phyloP scores from a whole-genome alignment of 2,113 vertebrate species.

The Xiphophorus hellerii region DNA sequence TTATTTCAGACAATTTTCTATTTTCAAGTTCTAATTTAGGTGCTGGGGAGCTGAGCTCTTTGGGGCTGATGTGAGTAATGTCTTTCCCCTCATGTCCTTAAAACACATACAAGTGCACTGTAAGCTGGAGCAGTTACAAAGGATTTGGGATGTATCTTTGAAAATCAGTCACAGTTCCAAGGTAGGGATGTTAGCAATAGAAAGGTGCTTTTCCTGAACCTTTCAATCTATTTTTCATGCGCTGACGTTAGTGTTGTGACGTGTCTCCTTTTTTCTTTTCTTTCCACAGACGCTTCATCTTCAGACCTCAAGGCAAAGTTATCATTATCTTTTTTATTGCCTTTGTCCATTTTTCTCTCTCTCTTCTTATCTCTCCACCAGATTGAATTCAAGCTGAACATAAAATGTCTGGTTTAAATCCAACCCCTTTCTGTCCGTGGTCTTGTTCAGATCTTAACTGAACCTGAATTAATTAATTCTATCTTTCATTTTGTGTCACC shows the following conservation, averaged over 20 bases:
- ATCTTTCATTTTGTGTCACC: slow-evolving; percentile 7
- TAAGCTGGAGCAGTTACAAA: not conserved
- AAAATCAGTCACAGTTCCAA: slow-evolving; percentile 37
- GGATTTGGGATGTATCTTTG: slow-evolving; percentile 18
- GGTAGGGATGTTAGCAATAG: slow-evolving; percentile 44
- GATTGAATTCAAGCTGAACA: not conserved
- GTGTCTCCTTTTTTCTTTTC: not conserved
- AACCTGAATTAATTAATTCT: slow-evolving; percentile 27
- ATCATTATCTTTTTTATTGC: slow-evolving; percentile 36
- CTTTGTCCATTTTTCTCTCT: slow-evolving; percentile 10
- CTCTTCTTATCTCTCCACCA: slow-evolving; percentile 14
- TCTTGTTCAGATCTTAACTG: slow-evolving; percentile 24
- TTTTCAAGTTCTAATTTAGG: slow-evolving; percentile 23
- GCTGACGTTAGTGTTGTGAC: not conserved
- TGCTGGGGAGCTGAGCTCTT: not conserved
- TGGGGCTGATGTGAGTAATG: not conserved
- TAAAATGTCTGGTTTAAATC: slow-evolving; percentile 6
- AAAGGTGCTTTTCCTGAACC: slow-evolving; percentile 19
- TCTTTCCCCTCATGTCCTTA: not conserved
- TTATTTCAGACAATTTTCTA: slow-evolving; percentile 25
- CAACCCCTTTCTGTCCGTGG: not conserved
- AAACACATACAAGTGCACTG: not conserved
- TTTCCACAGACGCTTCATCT: slow-evolving; percentile 25
- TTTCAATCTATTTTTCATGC: slow-evolving; percentile 44
- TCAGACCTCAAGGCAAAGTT: slow-evolving; percentile 27